A percentile compares a stretch with the other conserved stretches of the same genome.
These are phyloP conservation scores for Raphicerus campestris DNA, from an alignment of 2,113 vertebrate species.

Conservation along the genomic window DNA sequence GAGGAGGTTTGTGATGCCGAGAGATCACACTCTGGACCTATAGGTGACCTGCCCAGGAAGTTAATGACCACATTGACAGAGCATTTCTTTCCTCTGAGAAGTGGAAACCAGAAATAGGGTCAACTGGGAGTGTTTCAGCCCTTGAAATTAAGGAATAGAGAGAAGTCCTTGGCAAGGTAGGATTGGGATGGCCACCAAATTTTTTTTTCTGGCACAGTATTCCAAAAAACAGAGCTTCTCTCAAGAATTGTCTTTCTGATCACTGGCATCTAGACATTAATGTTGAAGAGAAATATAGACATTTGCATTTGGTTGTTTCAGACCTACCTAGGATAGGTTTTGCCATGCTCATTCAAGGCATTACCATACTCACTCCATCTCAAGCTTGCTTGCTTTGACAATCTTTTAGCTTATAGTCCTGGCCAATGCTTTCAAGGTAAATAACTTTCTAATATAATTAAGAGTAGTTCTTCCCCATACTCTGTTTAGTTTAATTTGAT, in stretches of 20 bases:
- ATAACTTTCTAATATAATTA: constrained; percentile 22
- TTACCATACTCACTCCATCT: background rate
- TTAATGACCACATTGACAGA: background rate
- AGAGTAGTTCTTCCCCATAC: background rate
- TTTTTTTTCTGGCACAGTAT: background rate
- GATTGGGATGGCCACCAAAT: background rate
- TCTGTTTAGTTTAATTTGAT: background rate
- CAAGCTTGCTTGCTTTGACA: background rate
- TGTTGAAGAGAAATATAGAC: background rate
- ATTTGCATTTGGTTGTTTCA: background rate
- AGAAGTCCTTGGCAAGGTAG: background rate
- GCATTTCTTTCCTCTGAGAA: background rate
- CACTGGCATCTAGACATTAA: background rate
- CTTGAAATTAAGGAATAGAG: background rate
- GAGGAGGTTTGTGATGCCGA: background rate
- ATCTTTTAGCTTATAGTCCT: background rate
- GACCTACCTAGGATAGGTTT: background rate
- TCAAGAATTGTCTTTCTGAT: background rate
- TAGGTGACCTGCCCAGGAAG: background rate
- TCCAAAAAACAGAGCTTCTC: background rate
- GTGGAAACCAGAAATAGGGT: background rate
- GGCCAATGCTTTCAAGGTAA: background rate
- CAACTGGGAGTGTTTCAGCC: background rate
- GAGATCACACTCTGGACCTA: background rate
- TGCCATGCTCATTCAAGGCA: background rate